These are phyloP conservation scores for Oryzias woworae DNA, from an alignment of 2,113 vertebrate species.

Conservation along the genomic window DNA sequence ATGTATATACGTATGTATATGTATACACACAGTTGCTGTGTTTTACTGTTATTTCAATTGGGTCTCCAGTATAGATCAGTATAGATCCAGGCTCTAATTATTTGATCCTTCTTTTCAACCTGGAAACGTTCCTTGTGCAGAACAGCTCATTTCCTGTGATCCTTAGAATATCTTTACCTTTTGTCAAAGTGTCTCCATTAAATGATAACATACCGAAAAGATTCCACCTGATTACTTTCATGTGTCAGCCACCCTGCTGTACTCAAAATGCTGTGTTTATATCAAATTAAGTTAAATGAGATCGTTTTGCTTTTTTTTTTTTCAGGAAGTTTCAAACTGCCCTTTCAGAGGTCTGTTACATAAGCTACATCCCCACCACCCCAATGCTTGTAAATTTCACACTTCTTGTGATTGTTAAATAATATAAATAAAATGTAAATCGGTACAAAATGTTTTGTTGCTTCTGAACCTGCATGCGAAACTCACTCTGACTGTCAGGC, in stretches of 20 bases:
- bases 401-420: slow-evolving; percentile 70
- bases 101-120: too few relatives aligned
- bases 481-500: background rate
- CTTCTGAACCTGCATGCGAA: background rate
- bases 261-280: slow-evolving; percentile 39
- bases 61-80: too few relatives aligned
- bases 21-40: background rate
- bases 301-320: slow-evolving; percentile 20
- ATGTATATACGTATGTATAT: background rate
- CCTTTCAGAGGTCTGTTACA: slow-evolving; percentile 56
- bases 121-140: too few relatives aligned
- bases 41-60: background rate
- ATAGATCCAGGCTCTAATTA: too few relatives aligned
- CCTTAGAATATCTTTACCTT: too few relatives aligned
- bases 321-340: slow-evolving; percentile 27
- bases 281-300: slow-evolving; percentile 48
- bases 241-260: slow-evolving; percentile 49
- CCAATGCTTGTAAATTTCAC: slow-evolving; percentile 50
- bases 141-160: too few relatives aligned
- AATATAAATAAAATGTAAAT: slow-evolving; percentile 76
- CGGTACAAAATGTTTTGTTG: slow-evolving; percentile 35
- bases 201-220: slow-evolving; percentile 31
- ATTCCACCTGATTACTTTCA: slow-evolving; percentile 16
- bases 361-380: slow-evolving; percentile 10
- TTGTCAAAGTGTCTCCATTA: slow-evolving; percentile 22